Evolutionary conservation across 2,888 invertebrate species (phyloP).

Genomic region (Tridacna gigas): DNA sequence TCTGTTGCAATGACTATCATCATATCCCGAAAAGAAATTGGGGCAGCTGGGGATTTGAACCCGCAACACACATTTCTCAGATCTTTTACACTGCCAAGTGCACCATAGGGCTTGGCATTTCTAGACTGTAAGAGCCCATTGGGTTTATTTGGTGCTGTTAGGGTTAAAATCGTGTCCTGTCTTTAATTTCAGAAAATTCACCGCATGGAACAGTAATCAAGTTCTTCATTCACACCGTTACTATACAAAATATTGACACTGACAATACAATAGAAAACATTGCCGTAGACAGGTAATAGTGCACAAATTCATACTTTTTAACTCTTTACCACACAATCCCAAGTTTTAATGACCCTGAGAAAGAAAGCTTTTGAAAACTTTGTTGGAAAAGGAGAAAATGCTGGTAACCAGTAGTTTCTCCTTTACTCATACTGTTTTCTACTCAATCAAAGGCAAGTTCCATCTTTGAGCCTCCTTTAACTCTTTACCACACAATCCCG

Average conservation of each 20-base stretch:
- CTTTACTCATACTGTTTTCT: too few species aligned
- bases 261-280: neutral
- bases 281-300: neutral
- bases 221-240: slow-evolving; percentile 41
- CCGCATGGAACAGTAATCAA: slow-evolving; percentile 29
- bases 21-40: too few species aligned
- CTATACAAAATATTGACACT: slow-evolving; percentile 28
- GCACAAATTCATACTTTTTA: neutral
- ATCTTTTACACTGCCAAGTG: too few species aligned
- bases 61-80: too few species aligned
- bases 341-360: neutral
- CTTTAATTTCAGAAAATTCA: slow-evolving; percentile 16
- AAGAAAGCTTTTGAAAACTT: neutral
- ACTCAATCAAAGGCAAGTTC: too few species aligned
- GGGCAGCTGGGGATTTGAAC: too few species aligned
- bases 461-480: too few species aligned
- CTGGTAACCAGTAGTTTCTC: neutral
- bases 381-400: neutral
- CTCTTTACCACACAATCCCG: too few species aligned
- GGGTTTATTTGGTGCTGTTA: neutral
- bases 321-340: neutral
- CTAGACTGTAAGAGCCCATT: too few species aligned
- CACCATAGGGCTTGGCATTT: too few species aligned
- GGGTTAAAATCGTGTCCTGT: neutral
- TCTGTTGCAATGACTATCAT: too few species aligned